Evolutionary conservation across 2,888 invertebrate genomes (phyloP), one percentile per base, ranked within the genome.

Genomic region (Aphodius granarius): DNA sequence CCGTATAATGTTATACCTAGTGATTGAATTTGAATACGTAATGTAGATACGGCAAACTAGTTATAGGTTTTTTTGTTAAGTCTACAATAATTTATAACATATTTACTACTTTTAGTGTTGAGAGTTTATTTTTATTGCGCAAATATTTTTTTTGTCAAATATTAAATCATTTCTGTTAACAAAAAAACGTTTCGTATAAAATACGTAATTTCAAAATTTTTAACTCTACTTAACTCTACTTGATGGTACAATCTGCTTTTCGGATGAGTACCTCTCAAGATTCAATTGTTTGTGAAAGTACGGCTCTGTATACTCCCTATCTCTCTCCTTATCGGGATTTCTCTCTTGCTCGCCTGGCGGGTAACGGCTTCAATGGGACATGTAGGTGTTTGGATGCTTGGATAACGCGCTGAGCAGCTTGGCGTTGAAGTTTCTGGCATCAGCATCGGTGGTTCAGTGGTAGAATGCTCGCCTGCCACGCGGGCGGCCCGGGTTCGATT

Each of bases 401-500:
- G n/a, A n/a, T n/a, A n/a, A n/a, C 3, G 43, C 43, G 13, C 3
- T 6, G 13, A 43, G 6, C 43, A 6, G 43, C 43, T 1, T 3
- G 43, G 43, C 43, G 6, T 3, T 6, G 13, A 43, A 43, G 43
- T 43, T 13, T 43, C 13, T 43, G 13, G 0, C 16, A 43, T n/a
- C 70, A 86, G 87, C 88, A 88, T 88, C 88, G 87, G 88, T 88
- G 88, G 88, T 88, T 88, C 87, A 88, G 87, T 88, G 88, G 88
- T 88, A 88, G 87, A 88, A 88, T 88, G 87, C 88, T 88, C 88
- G 88, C 88, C 88, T 88, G 87, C 88, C 88, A 88, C 87, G 88
- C 87, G 87, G 88, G 88, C 88, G 88, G 87, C 87, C 88, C 88
- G 88, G 88, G 88, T 88, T 88, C 88, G 88, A 88, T 88, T 88